phyloP scores from a whole-genome alignment of 2,797 vertebrate genomes.

The Micromesistius poutassou region DNA sequence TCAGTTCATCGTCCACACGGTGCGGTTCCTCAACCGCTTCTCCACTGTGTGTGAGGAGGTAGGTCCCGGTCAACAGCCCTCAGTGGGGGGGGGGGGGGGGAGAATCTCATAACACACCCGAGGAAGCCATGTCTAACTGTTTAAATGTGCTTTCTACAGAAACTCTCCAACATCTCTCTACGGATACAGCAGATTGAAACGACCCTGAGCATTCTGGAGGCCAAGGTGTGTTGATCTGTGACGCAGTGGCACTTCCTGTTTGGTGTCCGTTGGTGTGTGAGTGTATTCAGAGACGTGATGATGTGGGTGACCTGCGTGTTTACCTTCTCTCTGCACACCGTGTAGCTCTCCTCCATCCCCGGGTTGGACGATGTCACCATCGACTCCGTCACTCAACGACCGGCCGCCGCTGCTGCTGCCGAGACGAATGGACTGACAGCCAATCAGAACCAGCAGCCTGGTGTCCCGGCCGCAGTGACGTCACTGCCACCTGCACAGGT shows the following conservation, averaged over 20 bases:
- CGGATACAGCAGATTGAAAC: slow-evolving; percentile 98
- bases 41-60: slow-evolving; percentile 93
- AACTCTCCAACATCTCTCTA: slow-evolving; percentile 88
- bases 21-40: slow-evolving; percentile 96
- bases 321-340: neutral
- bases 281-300: no score
- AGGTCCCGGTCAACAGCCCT: slow-evolving; percentile 12
- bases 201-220: slow-evolving; percentile 94
- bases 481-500: slow-evolving; percentile 68
- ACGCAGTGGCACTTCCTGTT: neutral
- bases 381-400: slow-evolving; percentile 69
- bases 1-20: slow-evolving; percentile 95
- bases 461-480: slow-evolving; percentile 39
- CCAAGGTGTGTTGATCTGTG: slow-evolving; percentile 77
- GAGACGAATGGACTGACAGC: slow-evolving; percentile 73
- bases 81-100: no score
- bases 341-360: slow-evolving; percentile 93
- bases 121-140: neutral
- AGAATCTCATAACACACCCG: neutral
- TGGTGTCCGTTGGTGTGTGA: no score
- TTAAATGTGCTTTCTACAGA: slow-evolving; percentile 65
- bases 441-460: slow-evolving; percentile 43
- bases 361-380: slow-evolving; percentile 90
- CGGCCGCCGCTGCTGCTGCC: slow-evolving; percentile 39
- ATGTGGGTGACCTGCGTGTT: neutral